phyloP scores from a whole-genome alignment of 2,888 invertebrate genomes.

The Microplitis deprimator region DNA sequence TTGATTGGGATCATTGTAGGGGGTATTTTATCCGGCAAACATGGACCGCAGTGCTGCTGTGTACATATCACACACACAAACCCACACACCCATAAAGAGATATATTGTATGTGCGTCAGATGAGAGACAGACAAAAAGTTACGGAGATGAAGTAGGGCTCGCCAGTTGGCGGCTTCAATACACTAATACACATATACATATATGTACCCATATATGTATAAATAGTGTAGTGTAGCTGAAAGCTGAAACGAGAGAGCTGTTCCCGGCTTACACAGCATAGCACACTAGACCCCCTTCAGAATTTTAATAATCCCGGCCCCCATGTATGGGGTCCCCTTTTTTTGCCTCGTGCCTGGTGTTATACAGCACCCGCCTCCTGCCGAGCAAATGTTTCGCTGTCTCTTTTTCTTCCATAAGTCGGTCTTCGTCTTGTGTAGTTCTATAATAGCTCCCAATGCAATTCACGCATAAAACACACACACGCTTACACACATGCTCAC shows the following conservation, averaged over 20 bases:
- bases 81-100: constrained; percentile 8
- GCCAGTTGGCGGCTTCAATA: constrained; percentile 51
- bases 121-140: constrained; percentile 39
- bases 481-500: background rate
- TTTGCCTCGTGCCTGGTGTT: constrained; percentile 65
- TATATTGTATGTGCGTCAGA: constrained; percentile 12
- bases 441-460: constrained; percentile 33
- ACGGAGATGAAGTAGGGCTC: constrained; percentile 41
- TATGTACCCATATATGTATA: background rate
- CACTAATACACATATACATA: background rate
- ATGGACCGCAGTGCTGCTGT: constrained; percentile 43
- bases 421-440: constrained; percentile 20
- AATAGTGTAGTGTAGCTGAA: background rate
- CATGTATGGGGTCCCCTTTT: constrained; percentile 56
- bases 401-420: constrained; percentile 15
- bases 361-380: constrained; percentile 64
- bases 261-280: constrained; percentile 37
- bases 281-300: constrained; percentile 45
- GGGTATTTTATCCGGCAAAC: constrained; percentile 63
- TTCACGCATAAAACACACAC: background rate
- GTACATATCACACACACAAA: constrained; percentile 6
- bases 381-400: constrained; percentile 51
- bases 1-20: constrained; percentile 67
- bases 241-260: constrained; percentile 43
- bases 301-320: constrained; percentile 65